Evolutionary conservation across 2,888 invertebrate genomes (phyloP).

Genomic region (Sinelater perroti): DNA sequence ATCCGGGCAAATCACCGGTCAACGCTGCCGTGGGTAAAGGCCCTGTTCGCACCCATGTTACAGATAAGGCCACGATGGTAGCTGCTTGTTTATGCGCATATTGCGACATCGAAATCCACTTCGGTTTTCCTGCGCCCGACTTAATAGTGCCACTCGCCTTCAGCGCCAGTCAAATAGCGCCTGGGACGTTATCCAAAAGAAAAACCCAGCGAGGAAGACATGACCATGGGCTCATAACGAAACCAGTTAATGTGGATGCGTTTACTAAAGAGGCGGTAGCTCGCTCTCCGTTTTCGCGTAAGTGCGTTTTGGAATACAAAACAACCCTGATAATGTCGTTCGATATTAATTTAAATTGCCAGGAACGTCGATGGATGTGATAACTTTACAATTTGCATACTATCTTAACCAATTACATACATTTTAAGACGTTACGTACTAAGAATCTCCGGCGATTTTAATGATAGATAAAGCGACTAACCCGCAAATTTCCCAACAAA

Average conservation of each 20-base stretch:
- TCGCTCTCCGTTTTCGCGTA: constrained; percentile 17
- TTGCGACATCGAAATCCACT: constrained; percentile 23
- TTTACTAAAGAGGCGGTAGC: too few relatives aligned
- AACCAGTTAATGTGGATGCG: constrained; percentile 28
- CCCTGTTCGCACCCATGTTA: constrained; percentile 30
- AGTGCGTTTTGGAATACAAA: constrained; percentile 22
- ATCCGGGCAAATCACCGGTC: constrained; percentile 39
- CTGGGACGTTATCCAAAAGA: constrained; percentile 4
- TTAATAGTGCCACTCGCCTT: constrained; percentile 9
- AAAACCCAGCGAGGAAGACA: constrained; percentile 10
- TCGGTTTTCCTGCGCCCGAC: constrained; percentile 10
- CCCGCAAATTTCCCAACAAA: too few relatives aligned
- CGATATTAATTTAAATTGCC: constrained; percentile 22
- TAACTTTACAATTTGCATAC: constrained; percentile 22
- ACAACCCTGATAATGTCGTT: constrained; percentile 18
- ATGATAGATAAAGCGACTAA: background rate
- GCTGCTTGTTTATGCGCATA: constrained; percentile 9
- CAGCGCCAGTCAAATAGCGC: background rate
- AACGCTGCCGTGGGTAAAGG: constrained; percentile 26
- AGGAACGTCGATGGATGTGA: constrained; percentile 11
- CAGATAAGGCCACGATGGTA: constrained; percentile 21
- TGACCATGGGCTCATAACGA: constrained; percentile 20
- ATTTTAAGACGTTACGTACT: background rate
- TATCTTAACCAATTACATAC: constrained; percentile 2
- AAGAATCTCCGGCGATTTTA: too few relatives aligned